Percentiles rank a stretch among this genome's conserved stretches.
Evolutionary conservation across 2,888 invertebrate species (phyloP).

Genomic region (Philonicus albiceps): DNA sequence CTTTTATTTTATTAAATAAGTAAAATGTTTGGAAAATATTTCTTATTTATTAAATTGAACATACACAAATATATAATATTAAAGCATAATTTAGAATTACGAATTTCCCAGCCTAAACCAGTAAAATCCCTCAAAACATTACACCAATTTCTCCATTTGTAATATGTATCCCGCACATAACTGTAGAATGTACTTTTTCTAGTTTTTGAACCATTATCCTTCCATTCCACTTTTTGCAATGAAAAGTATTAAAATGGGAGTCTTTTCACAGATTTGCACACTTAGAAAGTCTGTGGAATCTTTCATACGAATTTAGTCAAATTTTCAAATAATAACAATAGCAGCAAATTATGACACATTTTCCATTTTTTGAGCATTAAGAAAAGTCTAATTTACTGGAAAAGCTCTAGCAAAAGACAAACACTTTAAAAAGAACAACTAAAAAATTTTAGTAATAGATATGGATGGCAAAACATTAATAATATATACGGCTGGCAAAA

Average conservation of each 20-base stretch:
- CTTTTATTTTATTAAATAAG: too few species aligned
- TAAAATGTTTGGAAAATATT: neutral
- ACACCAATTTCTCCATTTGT: neutral
- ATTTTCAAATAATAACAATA: slow-evolving; percentile 16
- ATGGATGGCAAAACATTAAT: too few species aligned
- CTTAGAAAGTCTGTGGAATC: neutral
- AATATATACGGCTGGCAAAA: neutral
- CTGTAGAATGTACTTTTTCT: neutral
- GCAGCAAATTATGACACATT: slow-evolving; percentile 1
- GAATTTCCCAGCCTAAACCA: neutral
- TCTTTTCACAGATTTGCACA: neutral
- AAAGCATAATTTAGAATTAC: neutral
- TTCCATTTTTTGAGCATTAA: neutral
- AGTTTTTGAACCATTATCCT: neutral
- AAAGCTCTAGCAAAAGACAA: slow-evolving; percentile 11
- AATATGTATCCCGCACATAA: neutral
- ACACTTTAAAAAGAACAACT: neutral
- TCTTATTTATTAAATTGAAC: neutral
- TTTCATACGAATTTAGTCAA: slow-evolving; percentile 12
- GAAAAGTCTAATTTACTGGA: slow-evolving; percentile 10
- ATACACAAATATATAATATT: neutral
- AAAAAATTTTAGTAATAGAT: neutral
- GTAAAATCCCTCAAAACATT: neutral
- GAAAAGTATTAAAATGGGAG: slow-evolving; percentile 13
- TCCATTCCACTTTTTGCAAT: neutral